These are phyloP conservation scores for Acropora tenuis DNA, from an alignment of 64 coral and sea anemone genomes.

Conservation along the genomic window DNA sequence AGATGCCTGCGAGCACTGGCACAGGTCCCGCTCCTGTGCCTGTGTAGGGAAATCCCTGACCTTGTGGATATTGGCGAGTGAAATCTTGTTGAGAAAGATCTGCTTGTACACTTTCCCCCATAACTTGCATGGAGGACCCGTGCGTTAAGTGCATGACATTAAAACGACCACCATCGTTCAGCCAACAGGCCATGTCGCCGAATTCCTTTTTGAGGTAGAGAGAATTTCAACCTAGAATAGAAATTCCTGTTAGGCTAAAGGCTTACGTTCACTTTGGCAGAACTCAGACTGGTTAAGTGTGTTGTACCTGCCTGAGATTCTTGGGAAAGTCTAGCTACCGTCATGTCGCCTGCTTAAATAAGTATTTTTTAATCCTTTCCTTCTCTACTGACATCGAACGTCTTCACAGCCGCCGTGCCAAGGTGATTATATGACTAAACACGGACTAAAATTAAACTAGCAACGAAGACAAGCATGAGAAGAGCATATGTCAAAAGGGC, in stretches of 20 bases:
- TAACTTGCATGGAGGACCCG: constrained; percentile 51
- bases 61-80: background rate
- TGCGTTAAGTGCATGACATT: background rate
- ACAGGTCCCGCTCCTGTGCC: background rate
- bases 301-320: constrained; percentile 57
- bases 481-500: too few species aligned
- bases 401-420: constrained; percentile 1
- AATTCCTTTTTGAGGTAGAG: constrained; percentile 64
- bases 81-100: background rate
- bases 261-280: background rate
- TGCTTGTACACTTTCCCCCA: constrained; percentile 58
- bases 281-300: background rate
- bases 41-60: constrained; percentile 5
- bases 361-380: constrained; percentile 31
- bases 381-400: constrained; percentile 32
- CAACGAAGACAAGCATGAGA: background rate
- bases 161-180: constrained; percentile 60
- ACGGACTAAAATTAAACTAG: background rate
- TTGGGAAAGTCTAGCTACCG: constrained; percentile 35
- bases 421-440: background rate
- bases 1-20: background rate
- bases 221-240: constrained; percentile 43
- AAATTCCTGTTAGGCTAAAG: background rate
- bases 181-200: constrained; percentile 62
- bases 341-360: constrained; percentile 19